A percentile compares a stretch with the other conserved stretches of the same genome.
Evolutionary conservation across 2,888 invertebrate genomes (phyloP).

Genomic region (Epinotia bilunana): DNA sequence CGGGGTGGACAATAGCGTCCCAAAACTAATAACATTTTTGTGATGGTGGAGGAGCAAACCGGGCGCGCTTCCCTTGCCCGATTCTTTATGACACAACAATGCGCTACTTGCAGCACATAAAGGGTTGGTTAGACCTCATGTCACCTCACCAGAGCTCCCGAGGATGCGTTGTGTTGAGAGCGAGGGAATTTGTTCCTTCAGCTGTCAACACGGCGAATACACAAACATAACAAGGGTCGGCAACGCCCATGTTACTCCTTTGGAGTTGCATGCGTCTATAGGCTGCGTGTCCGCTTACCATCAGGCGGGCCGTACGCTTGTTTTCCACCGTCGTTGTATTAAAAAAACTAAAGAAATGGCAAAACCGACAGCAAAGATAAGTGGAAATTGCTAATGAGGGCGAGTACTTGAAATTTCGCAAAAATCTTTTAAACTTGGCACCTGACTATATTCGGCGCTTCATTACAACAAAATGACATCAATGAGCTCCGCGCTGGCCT

Average conservation of each 20-base stretch:
- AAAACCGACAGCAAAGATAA: constrained; percentile 44
- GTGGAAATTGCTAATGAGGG: constrained; percentile 1
- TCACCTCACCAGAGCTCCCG: too few species aligned
- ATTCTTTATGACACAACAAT: constrained; percentile 77
- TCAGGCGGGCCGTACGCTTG: too few species aligned
- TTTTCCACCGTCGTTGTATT: too few species aligned
- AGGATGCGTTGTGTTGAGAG: too few species aligned
- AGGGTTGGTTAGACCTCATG: constrained; percentile 66
- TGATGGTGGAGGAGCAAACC: constrained; percentile 75
- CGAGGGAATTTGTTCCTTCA: too few species aligned
- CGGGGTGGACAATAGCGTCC: constrained; percentile 78
- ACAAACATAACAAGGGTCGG: too few species aligned
- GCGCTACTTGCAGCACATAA: constrained; percentile 74
- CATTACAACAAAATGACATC: constrained; percentile 73
- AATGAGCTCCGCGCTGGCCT: constrained; percentile 73
- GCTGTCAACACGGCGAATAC: too few species aligned
- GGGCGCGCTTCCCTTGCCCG: constrained; percentile 69
- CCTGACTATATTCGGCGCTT: constrained; percentile 51
- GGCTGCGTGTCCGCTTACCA: too few species aligned
- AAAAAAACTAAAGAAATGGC: constrained; percentile 46
- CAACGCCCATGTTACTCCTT: too few species aligned
- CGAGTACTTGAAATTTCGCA: not conserved
- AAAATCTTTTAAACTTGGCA: constrained; percentile 58
- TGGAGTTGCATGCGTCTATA: too few species aligned
- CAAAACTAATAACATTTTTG: constrained; percentile 83